Conservation (phyloP, 1,140 invertebrate genomes). For the Aphaenogaster ashmeadi region DNA sequence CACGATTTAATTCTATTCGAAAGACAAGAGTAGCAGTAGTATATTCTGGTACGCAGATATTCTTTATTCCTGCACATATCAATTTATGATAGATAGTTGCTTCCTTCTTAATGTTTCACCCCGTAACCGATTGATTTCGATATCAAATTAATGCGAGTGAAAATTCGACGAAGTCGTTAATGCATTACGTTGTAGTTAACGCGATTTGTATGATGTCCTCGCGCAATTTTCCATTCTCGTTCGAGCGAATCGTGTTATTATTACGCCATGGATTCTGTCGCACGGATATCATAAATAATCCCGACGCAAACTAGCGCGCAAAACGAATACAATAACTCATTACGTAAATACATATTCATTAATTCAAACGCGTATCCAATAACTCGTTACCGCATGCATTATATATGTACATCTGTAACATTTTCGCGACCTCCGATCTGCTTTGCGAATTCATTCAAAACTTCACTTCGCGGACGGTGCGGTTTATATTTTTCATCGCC, state of each 20-base stretch:
- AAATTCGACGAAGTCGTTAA: constrained; percentile 17
- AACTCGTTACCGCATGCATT: constrained; percentile 38
- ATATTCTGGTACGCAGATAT: constrained; percentile 48
- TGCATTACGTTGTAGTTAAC: constrained; percentile 20
- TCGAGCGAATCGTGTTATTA: constrained; percentile 12
- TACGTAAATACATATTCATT: constrained; percentile 55
- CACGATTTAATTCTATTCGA: constrained; percentile 68
- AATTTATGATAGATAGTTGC: neutral
- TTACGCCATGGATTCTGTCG: neutral
- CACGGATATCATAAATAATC: constrained; percentile 36
- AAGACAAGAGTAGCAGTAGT: constrained; percentile 56
- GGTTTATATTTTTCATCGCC: constrained; percentile 42
- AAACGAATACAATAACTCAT: constrained; percentile 51
- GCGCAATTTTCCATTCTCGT: constrained; percentile 23
- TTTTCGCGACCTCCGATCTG: constrained; percentile 21
- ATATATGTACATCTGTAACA: neutral
- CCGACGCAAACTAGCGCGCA: constrained; percentile 5
- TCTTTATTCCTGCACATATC: constrained; percentile 36
- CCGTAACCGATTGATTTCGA: neutral
- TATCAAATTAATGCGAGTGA: constrained; percentile 12
- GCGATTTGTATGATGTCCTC: neutral
- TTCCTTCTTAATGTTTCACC: constrained; percentile 3
- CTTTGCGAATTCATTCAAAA: constrained; percentile 38
- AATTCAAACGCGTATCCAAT: constrained; percentile 32
- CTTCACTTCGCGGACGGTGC: constrained; percentile 30